Evolutionary conservation across 2,113 vertebrate genomes (phyloP).

Genomic region (Tachysurus vachellii): DNA sequence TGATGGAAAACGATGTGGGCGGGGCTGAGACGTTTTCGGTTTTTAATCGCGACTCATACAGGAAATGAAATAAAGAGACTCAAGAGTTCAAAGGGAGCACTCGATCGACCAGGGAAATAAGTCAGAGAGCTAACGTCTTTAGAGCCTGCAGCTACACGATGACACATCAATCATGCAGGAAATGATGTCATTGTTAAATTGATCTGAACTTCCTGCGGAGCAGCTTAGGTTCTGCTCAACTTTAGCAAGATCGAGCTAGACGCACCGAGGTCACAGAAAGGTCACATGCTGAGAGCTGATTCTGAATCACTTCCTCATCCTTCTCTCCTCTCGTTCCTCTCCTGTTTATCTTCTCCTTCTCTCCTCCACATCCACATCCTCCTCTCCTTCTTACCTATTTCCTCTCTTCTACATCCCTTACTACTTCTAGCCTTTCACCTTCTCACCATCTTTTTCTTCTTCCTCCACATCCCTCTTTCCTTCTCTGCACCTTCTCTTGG

Average conservation of each 20-base stretch:
- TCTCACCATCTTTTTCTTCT: background rate
- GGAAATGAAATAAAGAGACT: background rate
- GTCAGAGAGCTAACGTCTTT: constrained; percentile 1
- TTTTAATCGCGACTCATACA: background rate
- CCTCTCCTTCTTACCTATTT: background rate
- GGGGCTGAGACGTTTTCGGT: background rate
- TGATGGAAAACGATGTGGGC: background rate
- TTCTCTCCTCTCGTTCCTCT: background rate
- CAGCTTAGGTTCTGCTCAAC: background rate
- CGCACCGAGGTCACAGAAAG: background rate
- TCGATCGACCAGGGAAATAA: background rate
- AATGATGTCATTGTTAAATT: constrained; percentile 11
- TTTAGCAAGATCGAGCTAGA: background rate
- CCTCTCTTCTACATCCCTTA: background rate
- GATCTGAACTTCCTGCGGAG: background rate
- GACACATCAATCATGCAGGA: background rate
- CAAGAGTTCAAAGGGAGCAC: background rate
- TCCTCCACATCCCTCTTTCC: background rate
- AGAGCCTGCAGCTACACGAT: background rate
- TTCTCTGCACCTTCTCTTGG: background rate
- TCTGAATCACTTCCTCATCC: background rate
- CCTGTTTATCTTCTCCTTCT: too few relatives aligned
- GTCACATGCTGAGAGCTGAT: constrained; percentile 3
- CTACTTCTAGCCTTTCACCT: background rate
- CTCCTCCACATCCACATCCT: too few relatives aligned